Base-by-base conservation (phyloP, 2,888 invertebrate species). In the Opisthograptis luteolata region DNA sequence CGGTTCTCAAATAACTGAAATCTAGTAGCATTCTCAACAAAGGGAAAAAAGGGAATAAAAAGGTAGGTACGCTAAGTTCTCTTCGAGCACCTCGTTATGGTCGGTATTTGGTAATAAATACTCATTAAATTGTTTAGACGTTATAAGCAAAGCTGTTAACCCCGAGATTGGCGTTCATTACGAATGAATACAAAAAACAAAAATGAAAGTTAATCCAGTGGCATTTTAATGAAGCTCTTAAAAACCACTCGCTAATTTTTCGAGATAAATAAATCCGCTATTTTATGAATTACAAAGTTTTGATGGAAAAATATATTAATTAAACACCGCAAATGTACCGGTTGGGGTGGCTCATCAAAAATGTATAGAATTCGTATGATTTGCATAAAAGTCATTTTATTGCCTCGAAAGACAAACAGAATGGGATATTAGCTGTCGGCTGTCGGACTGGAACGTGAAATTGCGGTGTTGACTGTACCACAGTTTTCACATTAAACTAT, bases 341-440 rank as follows among this genome's bases (percentile, higher is more conserved):
- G 64, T 70, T 74, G 64, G 55, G 53, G 70, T 59, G 72, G 76
- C 89, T 90, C 89, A 90, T 90, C 88, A 89, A 88, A 90, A 89
- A 90, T 90, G 89, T 90, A 90, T 90, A 87, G 89, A 90, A 90
- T 89, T 88, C 89, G 84, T 85, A 88, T 86, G 83, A 90, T 90
- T 90, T 88, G 87, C 89, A 90, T 90, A 90, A 89, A 90, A 89
- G 87, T 88, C 89, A 89, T 90, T 90, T 89, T 90, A 90, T 90
- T 90, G 88, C 84, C 76, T 82, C 87, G 84, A 79, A 90, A 90
- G 89, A 90, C 89, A 90, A 89, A 90, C 88, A 88, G 88, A 89
- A 86, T 85, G 79, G 82, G 73, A 87, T 88, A 87, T 89, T 88
- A 89, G 86, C 79, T 73, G 84, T 79, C 81, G 87, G 86, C 79